These are phyloP conservation scores for Nematostella vectensis DNA, from an alignment of 92 coral and sea anemone species.

Conservation along the genomic window DNA sequence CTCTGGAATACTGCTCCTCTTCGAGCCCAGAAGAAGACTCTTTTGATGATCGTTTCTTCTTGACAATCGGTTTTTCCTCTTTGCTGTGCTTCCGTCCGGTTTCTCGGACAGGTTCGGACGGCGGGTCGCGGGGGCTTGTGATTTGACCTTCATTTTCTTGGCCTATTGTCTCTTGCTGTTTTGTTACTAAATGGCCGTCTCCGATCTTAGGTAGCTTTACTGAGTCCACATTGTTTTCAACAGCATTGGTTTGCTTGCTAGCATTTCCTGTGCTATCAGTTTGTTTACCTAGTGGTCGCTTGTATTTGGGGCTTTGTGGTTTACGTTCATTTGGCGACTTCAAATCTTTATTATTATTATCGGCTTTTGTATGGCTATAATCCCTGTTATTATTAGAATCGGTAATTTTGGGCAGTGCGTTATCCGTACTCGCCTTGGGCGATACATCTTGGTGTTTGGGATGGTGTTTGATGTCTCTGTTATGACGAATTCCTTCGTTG, in stretches of 20 bases:
- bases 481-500: conserved; percentile 71
- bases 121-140: not conserved
- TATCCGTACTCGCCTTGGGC: conserved; percentile 17
- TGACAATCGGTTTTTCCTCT: conserved; percentile 10
- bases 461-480: conserved; percentile 17
- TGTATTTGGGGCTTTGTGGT: conserved; percentile 17
- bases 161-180: conserved; percentile 19
- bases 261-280: conserved; percentile 4
- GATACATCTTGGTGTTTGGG: conserved; percentile 8
- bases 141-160: conserved; percentile 10
- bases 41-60: conserved; percentile 26
- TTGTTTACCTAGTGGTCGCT: conserved; percentile 22
- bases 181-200: conserved; percentile 36
- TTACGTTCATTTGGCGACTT: not conserved
- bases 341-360: not conserved
- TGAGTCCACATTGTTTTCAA: conserved; percentile 6
- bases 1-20: conserved; percentile 49
- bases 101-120: conserved; percentile 10
- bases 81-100: conserved; percentile 1
- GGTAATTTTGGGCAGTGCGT: conserved; percentile 35
- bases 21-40: conserved; percentile 21
- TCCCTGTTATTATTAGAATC: conserved; percentile 26
- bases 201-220: conserved; percentile 70
- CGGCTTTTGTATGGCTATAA: not conserved
- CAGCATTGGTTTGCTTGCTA: conserved; percentile 9